phyloP scores from a whole-genome alignment of 2,113 vertebrate genomes.

The Tachysurus vachellii region DNA sequence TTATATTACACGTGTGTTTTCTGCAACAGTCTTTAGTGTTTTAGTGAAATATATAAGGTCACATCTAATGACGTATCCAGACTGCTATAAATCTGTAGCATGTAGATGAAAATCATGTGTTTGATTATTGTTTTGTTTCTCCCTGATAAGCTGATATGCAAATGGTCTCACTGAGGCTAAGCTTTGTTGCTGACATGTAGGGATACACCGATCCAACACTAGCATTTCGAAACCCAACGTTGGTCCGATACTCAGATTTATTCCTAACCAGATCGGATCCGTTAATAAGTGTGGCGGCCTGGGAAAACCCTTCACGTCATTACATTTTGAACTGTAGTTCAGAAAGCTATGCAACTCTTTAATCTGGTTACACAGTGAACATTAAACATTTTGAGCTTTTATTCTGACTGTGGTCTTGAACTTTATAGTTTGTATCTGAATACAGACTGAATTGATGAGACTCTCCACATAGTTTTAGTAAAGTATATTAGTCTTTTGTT shows the following conservation, averaged over 20 bases:
- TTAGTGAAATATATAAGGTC: neutral
- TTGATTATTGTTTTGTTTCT: constrained; percentile 6
- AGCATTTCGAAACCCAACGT: too few relatives aligned
- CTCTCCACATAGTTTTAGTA: neutral
- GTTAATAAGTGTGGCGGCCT: neutral
- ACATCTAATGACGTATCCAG: neutral
- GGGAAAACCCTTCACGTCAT: neutral
- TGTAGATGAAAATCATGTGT: neutral
- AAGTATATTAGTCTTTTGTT: neutral
- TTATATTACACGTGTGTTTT: neutral
- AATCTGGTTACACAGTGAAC: neutral
- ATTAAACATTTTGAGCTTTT: neutral
- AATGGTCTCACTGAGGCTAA: neutral
- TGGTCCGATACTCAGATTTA: neutral
- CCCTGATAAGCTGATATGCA: neutral
- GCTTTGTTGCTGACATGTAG: neutral
- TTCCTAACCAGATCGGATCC: neutral
- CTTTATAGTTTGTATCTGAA: neutral
- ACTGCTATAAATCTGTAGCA: constrained; percentile 1
- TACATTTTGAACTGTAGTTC: neutral
- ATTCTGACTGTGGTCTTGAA: neutral
- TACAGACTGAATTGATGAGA: neutral
- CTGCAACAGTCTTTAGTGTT: neutral
- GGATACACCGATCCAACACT: neutral
- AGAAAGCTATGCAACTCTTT: neutral